Conservation (phyloP, 1,140 invertebrate species). For the Meloidogyne chitwoodi region DNA sequence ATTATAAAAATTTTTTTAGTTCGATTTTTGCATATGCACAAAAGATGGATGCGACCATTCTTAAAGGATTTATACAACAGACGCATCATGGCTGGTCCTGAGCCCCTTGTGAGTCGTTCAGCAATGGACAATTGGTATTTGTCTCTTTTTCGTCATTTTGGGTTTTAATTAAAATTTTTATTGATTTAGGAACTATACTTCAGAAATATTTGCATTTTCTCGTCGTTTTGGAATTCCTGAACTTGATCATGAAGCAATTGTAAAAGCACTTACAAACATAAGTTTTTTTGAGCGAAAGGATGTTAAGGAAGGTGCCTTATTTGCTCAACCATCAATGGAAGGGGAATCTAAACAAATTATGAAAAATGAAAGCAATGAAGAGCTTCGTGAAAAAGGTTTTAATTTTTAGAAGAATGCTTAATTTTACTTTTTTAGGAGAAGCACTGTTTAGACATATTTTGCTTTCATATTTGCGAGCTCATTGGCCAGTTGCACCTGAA, state of each 20-base stretch:
- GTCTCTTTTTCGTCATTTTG: not conserved
- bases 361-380: constrained; percentile 17
- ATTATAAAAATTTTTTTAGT: not conserved
- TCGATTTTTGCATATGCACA: not conserved
- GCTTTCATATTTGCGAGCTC: constrained; percentile 28
- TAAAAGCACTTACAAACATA: constrained; percentile 37
- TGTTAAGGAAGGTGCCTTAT: constrained; percentile 15
- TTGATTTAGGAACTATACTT: constrained; percentile 34
- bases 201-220: constrained; percentile 37
- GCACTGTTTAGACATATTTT: constrained; percentile 8
- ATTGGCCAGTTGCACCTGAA: constrained; percentile 44
- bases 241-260: constrained; percentile 22
- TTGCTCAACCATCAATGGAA: constrained; percentile 7
- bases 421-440: constrained; percentile 11
- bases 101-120: constrained; percentile 28
- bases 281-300: constrained; percentile 35
- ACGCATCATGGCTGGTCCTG: constrained; percentile 27
- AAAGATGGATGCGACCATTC: not conserved
- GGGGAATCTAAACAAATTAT: not conserved
- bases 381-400: constrained; percentile 17
- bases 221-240: constrained; percentile 33
- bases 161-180: constrained; percentile 3
- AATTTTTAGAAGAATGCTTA: not conserved
- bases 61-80: constrained; percentile 40
- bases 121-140: constrained; percentile 38